These are phyloP conservation scores for Lapara coniferarum DNA, from an alignment of 2,888 invertebrate genomes.

Conservation along the genomic window DNA sequence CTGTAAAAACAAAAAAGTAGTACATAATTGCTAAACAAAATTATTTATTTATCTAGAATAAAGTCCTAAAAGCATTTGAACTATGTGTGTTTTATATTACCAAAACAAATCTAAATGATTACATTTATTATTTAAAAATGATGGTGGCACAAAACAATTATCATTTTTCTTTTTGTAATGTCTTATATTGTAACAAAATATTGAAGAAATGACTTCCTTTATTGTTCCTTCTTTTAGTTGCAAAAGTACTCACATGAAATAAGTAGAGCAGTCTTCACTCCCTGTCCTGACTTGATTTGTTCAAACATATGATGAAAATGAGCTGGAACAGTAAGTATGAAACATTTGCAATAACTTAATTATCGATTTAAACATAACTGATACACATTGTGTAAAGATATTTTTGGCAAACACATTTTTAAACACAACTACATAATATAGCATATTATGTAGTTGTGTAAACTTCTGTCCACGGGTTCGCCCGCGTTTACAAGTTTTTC, in stretches of 20 bases:
- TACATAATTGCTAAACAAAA: background rate
- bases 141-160: no score
- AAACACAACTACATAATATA: no score
- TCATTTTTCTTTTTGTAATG: no score
- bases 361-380: background rate
- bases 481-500: no score
- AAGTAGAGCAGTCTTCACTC: slow-evolving; percentile 87
- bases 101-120: no score
- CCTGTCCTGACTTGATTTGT: slow-evolving; percentile 87
- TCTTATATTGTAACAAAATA: background rate
- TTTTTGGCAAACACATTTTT: no score
- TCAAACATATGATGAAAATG: slow-evolving; percentile 97
- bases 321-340: slow-evolving; percentile 80
- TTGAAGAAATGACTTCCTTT: background rate
- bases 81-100: no score
- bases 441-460: no score
- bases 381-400: background rate
- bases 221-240: no score
- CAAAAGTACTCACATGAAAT: slow-evolving; percentile 86
- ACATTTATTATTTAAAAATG: no score
- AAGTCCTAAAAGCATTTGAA: no score
- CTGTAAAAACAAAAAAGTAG: slow-evolving; percentile 76
- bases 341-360: slow-evolving; percentile 1
- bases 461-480: no score
- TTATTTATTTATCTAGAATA: background rate